Base-by-base conservation (phyloP, 1,140 invertebrate species). In the Euura saliciscinereae region DNA sequence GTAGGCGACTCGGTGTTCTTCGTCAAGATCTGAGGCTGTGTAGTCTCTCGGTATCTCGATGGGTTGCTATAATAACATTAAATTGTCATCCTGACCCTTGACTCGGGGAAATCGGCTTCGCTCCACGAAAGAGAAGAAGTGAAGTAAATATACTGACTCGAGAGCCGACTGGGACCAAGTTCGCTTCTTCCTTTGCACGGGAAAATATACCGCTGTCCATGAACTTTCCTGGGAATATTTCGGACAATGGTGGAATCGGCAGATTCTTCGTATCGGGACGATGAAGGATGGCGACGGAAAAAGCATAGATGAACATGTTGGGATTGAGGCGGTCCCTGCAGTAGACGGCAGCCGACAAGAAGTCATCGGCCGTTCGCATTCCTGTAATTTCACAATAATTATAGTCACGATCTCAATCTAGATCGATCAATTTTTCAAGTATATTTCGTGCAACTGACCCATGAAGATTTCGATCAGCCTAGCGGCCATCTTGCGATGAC, bases 161-260 rank as follows among this genome's bases (percentile, higher is more conserved):
- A 4, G 88, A 88, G 65, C 91, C 93, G 6, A 89, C 71, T 0
- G 89, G 87, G 5, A 92, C 91, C 4, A 94, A 86, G 10, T 89
- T 92, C 3, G 91, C 89, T 83, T 92, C 91, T 80, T 94, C 93
- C 13, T 92, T 88, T 2, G 92, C 91, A 59, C 89, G 83, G 0
- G 89, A 81, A 81, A 95, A 93, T 3, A 94, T 90, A 66, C 91
- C 89, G 6, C 92, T 90, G 78, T 94, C 93, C 76, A 95, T 86
- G 82, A 92, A 95, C 78, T 94, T 94, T 71, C 94, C 94, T 2
- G 94, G 94, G 80, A 95, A 95, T 11, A 91, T 88, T 78, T 94
- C 91, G 51, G 89, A 88, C 65, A 95, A 90, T 0, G 91, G 90
- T 2, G 94, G 94, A 69, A 96, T 80, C 68, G 90, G 89, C 2